Conservation (phyloP, 2,797 vertebrate species). For the Gadopsis marmoratus region DNA sequence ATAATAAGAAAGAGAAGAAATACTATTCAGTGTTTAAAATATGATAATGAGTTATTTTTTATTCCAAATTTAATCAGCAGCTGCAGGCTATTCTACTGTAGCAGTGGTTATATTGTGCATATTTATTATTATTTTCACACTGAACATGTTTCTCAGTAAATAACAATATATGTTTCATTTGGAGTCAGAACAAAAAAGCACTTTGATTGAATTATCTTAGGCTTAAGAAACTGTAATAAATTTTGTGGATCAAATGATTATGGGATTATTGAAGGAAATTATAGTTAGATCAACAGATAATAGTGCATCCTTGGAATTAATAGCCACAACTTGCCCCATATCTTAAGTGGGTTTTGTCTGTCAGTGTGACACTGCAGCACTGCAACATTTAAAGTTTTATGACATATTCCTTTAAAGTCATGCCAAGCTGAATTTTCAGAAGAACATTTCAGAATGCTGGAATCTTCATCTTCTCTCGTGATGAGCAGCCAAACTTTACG, state of each 20-base stretch:
- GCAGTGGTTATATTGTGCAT: slow-evolving; percentile 18
- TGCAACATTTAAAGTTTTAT: slow-evolving; percentile 35
- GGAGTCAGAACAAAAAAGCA: neutral
- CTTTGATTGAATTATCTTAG: neutral
- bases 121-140: slow-evolving; percentile 21
- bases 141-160: neutral
- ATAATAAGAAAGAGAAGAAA: slow-evolving; percentile 51
- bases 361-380: slow-evolving; percentile 13
- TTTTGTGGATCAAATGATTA: neutral
- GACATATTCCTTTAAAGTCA: slow-evolving; percentile 53
- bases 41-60: slow-evolving; percentile 52
- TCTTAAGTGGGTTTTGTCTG: slow-evolving; percentile 6
- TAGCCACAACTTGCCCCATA: neutral
- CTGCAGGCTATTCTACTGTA: slow-evolving; percentile 16
- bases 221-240: neutral
- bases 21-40: slow-evolving; percentile 48
- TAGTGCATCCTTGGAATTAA: neutral
- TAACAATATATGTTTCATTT: neutral
- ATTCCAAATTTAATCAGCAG: slow-evolving; percentile 56
- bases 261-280: neutral
- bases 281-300: neutral
- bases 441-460: slow-evolving; percentile 55
- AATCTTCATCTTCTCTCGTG: slow-evolving; percentile 51
- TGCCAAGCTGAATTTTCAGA: slow-evolving; percentile 60
- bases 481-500: slow-evolving; percentile 57